phyloP scores from a whole-genome alignment of 1,140 invertebrate species.

The Leptopilina boulardi region DNA sequence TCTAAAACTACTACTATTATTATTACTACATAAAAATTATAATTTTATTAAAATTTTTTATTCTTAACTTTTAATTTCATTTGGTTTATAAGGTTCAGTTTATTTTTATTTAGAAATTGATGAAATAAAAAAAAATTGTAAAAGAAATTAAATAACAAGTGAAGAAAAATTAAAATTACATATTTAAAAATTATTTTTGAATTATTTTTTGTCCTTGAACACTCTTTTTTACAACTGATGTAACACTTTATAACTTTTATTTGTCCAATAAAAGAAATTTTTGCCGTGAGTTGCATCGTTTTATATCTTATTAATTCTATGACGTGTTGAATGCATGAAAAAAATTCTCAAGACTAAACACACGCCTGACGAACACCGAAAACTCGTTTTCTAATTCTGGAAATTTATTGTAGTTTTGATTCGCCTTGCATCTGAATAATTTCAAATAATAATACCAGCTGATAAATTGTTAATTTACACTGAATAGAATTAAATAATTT shows the following conservation, averaged over 20 bases:
- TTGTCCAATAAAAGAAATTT: neutral
- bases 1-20: too few species aligned
- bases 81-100: too few species aligned
- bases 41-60: too few species aligned
- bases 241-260: neutral
- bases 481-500: neutral
- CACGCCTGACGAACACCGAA: neutral
- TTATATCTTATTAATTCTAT: neutral
- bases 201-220: neutral
- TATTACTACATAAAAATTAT: too few species aligned
- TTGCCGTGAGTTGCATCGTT: neutral
- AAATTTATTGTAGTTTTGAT: constrained; percentile 29
- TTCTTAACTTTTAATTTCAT: too few species aligned
- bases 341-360: constrained; percentile 15
- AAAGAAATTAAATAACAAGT: neutral
- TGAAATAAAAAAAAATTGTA: too few species aligned
- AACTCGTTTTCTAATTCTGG: constrained; percentile 45
- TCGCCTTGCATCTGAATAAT: neutral
- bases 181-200: neutral
- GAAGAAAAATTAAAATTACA: neutral
- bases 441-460: neutral
- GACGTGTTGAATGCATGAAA: constrained; percentile 18
- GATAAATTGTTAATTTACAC: neutral
- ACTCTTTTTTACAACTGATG: neutral
- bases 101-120: too few species aligned